phyloP scores from a whole-genome alignment of 1,140 invertebrate genomes.

The Psilanteris sp. region DNA sequence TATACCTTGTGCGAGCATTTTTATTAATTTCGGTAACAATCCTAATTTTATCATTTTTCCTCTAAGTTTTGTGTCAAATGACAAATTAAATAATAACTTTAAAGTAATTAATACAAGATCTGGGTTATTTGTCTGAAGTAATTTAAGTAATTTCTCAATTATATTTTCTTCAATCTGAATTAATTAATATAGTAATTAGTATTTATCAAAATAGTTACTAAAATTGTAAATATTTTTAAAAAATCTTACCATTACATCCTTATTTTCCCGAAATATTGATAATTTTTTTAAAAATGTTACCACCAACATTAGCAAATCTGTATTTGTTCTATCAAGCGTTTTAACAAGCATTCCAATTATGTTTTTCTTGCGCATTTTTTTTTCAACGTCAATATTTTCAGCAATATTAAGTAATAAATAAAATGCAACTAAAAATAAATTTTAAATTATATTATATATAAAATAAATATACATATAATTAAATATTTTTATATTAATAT shows the following conservation, averaged over 20 bases:
- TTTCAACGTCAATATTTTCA: constrained; percentile 95
- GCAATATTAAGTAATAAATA: constrained; percentile 97
- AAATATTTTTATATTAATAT: too few species aligned
- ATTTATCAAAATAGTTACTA: too few species aligned
- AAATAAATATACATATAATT: constrained; percentile 18
- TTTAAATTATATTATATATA: constrained; percentile 6
- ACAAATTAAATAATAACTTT: constrained; percentile 95
- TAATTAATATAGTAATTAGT: constrained; percentile 18
- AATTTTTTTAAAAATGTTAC: constrained; percentile 97
- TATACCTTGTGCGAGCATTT: constrained; percentile 86
- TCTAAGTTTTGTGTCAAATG: constrained; percentile 94
- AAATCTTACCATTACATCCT: constrained; percentile 90
- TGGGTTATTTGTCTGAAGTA: constrained; percentile 86
- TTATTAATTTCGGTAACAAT: constrained; percentile 93
- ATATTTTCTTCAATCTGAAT: constrained; percentile 83
- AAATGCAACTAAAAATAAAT: constrained; percentile 84
- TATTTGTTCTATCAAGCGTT: constrained; percentile 90
- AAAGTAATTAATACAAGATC: constrained; percentile 94
- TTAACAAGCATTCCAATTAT: constrained; percentile 93
- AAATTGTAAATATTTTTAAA: too few species aligned
- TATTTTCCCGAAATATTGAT: constrained; percentile 96
- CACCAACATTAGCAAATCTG: constrained; percentile 93
- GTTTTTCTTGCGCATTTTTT: constrained; percentile 98
- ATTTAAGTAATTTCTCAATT: constrained; percentile 86
- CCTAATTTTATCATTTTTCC: constrained; percentile 94